Evolutionary conservation across 2,888 invertebrate species (phyloP).

Genomic region (Pegoplata infirma): DNA sequence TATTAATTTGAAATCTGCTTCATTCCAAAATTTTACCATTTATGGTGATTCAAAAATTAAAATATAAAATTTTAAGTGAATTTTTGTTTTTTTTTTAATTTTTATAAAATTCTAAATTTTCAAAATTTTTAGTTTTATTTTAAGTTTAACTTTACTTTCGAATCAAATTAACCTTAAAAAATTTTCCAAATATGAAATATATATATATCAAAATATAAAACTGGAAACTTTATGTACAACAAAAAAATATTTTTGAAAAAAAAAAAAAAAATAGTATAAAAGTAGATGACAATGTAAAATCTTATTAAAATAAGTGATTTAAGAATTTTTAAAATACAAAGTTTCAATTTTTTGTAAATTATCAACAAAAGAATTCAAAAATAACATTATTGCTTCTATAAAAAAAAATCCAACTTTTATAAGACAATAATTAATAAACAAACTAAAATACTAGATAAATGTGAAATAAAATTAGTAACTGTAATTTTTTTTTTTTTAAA

Average conservation of each 20-base stretch:
- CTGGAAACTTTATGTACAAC: constrained; percentile 49
- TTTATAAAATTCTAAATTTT: too few relatives aligned
- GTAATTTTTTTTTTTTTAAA: background rate
- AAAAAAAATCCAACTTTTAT: constrained; percentile 21
- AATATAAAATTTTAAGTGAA: too few relatives aligned
- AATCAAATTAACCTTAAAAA: too few relatives aligned
- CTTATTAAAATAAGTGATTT: constrained; percentile 14
- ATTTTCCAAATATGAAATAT: too few relatives aligned
- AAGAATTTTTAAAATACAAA: background rate
- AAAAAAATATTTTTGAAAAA: constrained; percentile 16
- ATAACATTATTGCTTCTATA: background rate
- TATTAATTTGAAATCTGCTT: too few relatives aligned
- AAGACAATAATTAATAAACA: constrained; percentile 49
- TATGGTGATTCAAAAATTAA: too few relatives aligned
- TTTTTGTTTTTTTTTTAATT: too few relatives aligned
- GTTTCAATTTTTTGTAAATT: constrained; percentile 26
- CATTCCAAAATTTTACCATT: too few relatives aligned
- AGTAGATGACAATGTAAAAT: constrained; percentile 26
- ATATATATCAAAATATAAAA: constrained; percentile 17
- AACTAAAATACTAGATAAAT: constrained; percentile 22
- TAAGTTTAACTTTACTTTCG: background rate
- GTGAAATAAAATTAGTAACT: constrained; percentile 22
- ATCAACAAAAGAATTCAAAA: constrained; percentile 7
- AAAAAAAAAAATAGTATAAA: background rate
- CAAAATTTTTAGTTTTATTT: too few relatives aligned